Evolutionary conservation across 2,113 vertebrate species (phyloP).

Genomic region (Calypte anna): DNA sequence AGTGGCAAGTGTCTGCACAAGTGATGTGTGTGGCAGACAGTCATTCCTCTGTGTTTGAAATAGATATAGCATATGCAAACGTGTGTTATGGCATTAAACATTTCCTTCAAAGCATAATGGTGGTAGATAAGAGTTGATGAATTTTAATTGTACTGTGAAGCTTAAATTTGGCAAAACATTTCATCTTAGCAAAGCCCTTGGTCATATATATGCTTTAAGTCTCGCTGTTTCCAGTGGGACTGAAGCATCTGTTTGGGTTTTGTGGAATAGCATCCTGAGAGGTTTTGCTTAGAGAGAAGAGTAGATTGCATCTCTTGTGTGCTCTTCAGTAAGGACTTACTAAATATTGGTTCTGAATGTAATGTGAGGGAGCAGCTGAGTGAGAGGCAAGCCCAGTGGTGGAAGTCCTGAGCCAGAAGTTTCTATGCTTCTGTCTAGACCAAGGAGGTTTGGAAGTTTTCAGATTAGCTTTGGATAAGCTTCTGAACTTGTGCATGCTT

Average conservation of each 20-base stretch:
- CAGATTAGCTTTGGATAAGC: constrained; percentile 67
- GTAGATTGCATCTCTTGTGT: background rate
- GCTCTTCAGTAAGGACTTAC: background rate
- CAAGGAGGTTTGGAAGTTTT: background rate
- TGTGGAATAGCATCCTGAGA: rapidly evolving
- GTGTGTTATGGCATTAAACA: background rate
- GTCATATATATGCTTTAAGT: rapidly evolving
- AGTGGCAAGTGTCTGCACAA: background rate
- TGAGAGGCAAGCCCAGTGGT: background rate
- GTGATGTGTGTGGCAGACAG: rapidly evolving
- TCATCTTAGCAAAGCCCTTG: background rate
- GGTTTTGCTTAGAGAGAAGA: background rate
- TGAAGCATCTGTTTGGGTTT: background rate
- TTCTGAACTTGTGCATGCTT: constrained; percentile 35
- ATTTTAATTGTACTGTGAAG: background rate
- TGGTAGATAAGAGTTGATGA: background rate
- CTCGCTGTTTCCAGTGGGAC: background rate
- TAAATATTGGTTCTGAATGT: background rate
- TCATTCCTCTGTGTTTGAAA: background rate
- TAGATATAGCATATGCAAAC: background rate
- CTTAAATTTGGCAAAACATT: background rate
- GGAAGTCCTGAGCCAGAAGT: background rate
- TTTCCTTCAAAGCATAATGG: background rate
- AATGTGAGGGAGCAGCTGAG: background rate
- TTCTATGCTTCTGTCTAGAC: background rate